A percentile compares a stretch with the other conserved stretches of the same genome.
These are phyloP conservation scores for Parazoanthus swiftii DNA, from an alignment of 92 coral and sea anemone species.

Conservation along the genomic window DNA sequence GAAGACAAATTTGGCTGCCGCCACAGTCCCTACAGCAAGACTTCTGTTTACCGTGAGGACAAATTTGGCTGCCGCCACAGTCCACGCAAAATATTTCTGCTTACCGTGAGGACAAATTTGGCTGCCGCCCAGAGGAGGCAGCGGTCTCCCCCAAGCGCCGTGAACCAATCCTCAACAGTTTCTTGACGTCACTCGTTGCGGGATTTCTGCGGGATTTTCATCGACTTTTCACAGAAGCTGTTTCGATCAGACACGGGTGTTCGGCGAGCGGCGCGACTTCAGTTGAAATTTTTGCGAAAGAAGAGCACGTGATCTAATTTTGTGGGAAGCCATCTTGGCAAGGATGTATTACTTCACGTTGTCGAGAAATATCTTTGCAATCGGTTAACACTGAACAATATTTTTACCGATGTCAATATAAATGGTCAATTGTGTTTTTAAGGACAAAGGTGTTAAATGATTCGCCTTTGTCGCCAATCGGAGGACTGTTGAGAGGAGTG, in stretches of 20 bases:
- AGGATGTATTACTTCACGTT: neutral
- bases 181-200: neutral
- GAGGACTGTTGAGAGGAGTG: neutral
- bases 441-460: neutral
- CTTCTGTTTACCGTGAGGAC: no score
- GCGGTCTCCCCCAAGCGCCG: neutral
- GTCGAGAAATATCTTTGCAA: neutral
- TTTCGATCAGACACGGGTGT: neutral
- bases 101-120: no score
- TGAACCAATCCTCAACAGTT: neutral
- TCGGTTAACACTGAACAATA: neutral
- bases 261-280: neutral
- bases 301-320: neutral
- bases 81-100: no score
- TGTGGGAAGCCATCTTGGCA: neutral
- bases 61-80: no score
- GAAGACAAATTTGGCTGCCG: no score
- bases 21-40: no score
- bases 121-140: constrained; percentile 4
- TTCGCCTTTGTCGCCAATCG: neutral
- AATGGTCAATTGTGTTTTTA: neutral
- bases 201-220: constrained; percentile 1
- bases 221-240: neutral
- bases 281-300: neutral
- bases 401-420: neutral